phyloP scores from a whole-genome alignment of 1,140 invertebrate genomes.

The Drosophila nannoptera region DNA sequence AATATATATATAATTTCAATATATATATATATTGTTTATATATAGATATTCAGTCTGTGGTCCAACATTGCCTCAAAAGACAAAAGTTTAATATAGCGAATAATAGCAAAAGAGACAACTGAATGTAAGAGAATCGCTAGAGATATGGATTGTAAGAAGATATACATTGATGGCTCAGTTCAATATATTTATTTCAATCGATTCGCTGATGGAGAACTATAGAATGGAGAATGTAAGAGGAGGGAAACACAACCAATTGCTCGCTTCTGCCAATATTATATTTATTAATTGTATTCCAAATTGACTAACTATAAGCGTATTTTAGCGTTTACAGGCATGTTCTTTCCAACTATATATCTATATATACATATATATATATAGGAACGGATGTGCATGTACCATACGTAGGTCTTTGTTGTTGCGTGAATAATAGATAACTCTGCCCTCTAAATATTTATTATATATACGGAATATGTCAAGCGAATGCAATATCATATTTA shows the following conservation, averaged over 20 bases:
- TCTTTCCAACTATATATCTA: constrained; percentile 10
- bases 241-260: constrained; percentile 59
- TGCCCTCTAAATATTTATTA: constrained; percentile 23
- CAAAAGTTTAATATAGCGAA: constrained; percentile 13
- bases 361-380: constrained; percentile 26
- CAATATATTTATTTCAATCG: background rate
- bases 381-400: constrained; percentile 21
- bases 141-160: background rate
- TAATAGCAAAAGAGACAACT: background rate
- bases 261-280: constrained; percentile 74
- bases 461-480: background rate
- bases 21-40: background rate
- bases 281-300: constrained; percentile 55
- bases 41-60: constrained; percentile 36
- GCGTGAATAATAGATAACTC: constrained; percentile 4
- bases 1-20: background rate
- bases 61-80: constrained; percentile 42
- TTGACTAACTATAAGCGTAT: constrained; percentile 7
- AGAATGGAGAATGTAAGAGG: constrained; percentile 13
- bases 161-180: background rate
- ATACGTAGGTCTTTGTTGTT: constrained; percentile 9
- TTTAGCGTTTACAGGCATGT: constrained; percentile 3
- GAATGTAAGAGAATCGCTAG: background rate
- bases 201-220: constrained; percentile 1
- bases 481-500: no score